Percentiles rank a stretch among this genome's conserved stretches.
phyloP scores from a whole-genome alignment of 2,797 vertebrate species.

The Phataginus tricuspis region DNA sequence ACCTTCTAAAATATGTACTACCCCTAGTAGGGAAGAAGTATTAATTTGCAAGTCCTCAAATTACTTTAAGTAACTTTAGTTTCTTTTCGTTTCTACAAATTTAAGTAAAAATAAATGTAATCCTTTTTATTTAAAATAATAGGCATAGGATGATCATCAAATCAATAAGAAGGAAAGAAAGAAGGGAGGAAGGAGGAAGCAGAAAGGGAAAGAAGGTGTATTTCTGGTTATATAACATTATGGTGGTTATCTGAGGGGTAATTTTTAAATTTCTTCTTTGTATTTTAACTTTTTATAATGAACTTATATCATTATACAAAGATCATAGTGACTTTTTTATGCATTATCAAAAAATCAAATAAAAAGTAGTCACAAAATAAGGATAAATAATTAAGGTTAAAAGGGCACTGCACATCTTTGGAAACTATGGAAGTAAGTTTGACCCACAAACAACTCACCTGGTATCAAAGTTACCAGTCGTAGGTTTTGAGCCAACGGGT shows the following conservation, averaged over 20 bases:
- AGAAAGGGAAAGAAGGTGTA: background rate
- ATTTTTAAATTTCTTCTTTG: background rate
- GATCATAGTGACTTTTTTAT: background rate
- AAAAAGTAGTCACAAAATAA: constrained; percentile 31
- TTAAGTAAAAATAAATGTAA: constrained; percentile 30
- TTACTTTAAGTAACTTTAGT: constrained; percentile 37
- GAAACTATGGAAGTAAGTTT: background rate
- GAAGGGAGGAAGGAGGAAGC: background rate
- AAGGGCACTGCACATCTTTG: background rate
- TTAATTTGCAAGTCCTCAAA: constrained; percentile 3
- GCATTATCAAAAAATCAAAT: background rate
- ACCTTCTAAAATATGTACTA: background rate
- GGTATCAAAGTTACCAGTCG: background rate
- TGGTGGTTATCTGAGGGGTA: background rate
- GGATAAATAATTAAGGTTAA: background rate
- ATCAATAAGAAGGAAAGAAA: background rate
- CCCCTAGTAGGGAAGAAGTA: background rate
- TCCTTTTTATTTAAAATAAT: constrained; percentile 44
- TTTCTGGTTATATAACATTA: background rate
- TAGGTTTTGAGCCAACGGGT: background rate
- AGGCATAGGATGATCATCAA: background rate
- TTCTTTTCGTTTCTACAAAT: constrained; percentile 13
- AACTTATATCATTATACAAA: background rate
- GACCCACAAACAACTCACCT: background rate
- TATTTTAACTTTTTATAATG: constrained; percentile 27